phyloP scores from a whole-genome alignment of 2,888 invertebrate species.

The Nezara viridula region DNA sequence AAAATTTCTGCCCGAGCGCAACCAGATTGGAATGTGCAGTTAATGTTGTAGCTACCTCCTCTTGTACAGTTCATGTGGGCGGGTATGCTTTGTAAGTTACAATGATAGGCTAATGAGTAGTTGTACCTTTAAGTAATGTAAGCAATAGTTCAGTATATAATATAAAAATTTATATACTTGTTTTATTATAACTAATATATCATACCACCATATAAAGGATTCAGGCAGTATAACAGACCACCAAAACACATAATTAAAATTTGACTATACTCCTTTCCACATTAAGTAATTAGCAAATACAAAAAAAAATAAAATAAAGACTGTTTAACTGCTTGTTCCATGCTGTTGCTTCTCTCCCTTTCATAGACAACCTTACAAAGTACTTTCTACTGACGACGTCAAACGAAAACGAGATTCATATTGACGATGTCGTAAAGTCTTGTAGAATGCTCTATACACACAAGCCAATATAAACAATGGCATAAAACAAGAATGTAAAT shows the following conservation, averaged over 20 bases:
- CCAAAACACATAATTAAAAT: too few relatives aligned
- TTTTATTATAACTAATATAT: too few relatives aligned
- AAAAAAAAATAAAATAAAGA: too few relatives aligned
- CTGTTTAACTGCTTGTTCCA: too few relatives aligned
- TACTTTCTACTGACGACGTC: neutral
- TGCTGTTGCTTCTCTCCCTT: neutral
- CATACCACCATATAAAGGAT: too few relatives aligned
- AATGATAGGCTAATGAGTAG: neutral
- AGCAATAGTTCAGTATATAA: too few relatives aligned
- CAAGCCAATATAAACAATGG: neutral
- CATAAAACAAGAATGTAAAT: conserved; percentile 25
- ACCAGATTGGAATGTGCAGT: neutral
- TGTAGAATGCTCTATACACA: neutral
- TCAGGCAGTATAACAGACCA: too few relatives aligned
- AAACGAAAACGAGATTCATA: neutral
- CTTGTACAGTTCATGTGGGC: neutral
- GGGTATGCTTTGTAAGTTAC: neutral
- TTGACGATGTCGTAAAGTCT: neutral
- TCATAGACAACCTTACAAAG: neutral
- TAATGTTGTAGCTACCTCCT: neutral
- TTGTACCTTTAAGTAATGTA: too few relatives aligned
- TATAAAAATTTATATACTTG: too few relatives aligned
- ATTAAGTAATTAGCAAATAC: too few relatives aligned
- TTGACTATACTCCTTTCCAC: too few relatives aligned
- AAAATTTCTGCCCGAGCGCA: neutral